Conservation (phyloP, 2,888 invertebrate species). For the Nephrotoma flavescens region DNA sequence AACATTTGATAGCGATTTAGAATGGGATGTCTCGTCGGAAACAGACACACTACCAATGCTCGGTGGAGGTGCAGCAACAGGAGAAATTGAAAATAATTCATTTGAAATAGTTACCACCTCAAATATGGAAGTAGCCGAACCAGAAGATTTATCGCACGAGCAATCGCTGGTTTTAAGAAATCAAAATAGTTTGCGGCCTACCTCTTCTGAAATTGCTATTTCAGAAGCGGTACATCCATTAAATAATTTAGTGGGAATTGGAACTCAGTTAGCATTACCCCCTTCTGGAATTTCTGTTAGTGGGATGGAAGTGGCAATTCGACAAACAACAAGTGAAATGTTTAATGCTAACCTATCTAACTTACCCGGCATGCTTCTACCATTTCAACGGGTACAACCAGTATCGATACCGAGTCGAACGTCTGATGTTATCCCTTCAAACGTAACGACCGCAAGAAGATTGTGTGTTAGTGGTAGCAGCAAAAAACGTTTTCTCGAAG, state of each 20-base stretch:
- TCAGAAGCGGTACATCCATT: constrained; percentile 9
- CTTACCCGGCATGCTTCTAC: constrained; percentile 26
- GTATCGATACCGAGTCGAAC: constrained; percentile 30
- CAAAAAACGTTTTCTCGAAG: constrained; percentile 28
- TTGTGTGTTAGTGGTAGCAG: constrained; percentile 16
- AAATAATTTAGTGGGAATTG: constrained; percentile 3
- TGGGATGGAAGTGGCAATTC: constrained; percentile 32
- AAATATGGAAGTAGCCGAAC: constrained; percentile 32
- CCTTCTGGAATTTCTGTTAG: constrained; percentile 25
- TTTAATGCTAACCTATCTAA: constrained; percentile 25
- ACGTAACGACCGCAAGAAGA: constrained; percentile 20
- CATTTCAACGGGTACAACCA: constrained; percentile 32
- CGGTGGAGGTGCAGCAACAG: constrained; percentile 19
- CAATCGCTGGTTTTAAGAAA: constrained; percentile 26
- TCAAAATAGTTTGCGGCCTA: constrained; percentile 20
- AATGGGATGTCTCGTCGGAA: constrained; percentile 55
- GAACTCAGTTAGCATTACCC: constrained; percentile 23
- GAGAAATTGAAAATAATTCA: constrained; percentile 11
- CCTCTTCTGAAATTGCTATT: not conserved
- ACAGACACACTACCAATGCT: constrained; percentile 36
- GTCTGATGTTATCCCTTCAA: constrained; percentile 35
- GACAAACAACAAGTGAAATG: constrained; percentile 23
- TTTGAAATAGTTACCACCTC: constrained; percentile 18
- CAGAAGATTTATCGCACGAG: constrained; percentile 31
- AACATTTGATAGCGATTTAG: constrained; percentile 58